Evolutionary conservation across 2,888 invertebrate genomes (phyloP), one percentile per base, ranked within the genome.

Genomic region (Drosophila fulvimacula): DNA sequence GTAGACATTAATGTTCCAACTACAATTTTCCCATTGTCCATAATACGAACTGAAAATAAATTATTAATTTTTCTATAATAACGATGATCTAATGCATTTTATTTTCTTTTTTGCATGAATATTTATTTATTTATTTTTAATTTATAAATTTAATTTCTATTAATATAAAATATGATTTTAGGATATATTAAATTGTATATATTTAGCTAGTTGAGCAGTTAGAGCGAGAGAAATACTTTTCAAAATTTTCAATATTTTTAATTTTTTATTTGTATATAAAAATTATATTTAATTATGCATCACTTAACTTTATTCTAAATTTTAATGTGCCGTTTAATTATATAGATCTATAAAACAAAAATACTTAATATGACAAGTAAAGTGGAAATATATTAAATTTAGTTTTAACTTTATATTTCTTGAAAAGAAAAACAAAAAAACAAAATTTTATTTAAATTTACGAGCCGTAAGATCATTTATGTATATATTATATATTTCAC

Each of bases 41-140:
- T 88, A 88, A 82, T 88, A 30, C 61, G 57, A 79, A 75, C 77
- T 75, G 81, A 81, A 75, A 88, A 84, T 82, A 84, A 88, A 85
- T 41, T 58, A 56, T 27, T 74, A 60, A 66, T 69, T 68, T 68
- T 52, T 70, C 48, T 53, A 62, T 68, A 58, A 79, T 79, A 81
- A 88, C 67, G 24, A 46, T 5, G 36, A 57, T 79, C 52, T 74
- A 71, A 70, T 79, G 69, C 64, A 48, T 66, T 79, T 79, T 75
- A 67, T 69, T 69, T 41, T 42, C 24, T 67, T 52, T 49, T 44
- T 46, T 73, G 87, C 82, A 83, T 86, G 82, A 15, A 55, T 60
- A 44, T 60, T 59, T 71, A 32, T 60, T 59, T 68, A 32, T 61
- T 68, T 27, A 44, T n/a, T 38, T 38, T 52, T 58, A 55, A 46